Conservation (phyloP, 2,797 vertebrate genomes). For the Catostomus latipinnis region DNA sequence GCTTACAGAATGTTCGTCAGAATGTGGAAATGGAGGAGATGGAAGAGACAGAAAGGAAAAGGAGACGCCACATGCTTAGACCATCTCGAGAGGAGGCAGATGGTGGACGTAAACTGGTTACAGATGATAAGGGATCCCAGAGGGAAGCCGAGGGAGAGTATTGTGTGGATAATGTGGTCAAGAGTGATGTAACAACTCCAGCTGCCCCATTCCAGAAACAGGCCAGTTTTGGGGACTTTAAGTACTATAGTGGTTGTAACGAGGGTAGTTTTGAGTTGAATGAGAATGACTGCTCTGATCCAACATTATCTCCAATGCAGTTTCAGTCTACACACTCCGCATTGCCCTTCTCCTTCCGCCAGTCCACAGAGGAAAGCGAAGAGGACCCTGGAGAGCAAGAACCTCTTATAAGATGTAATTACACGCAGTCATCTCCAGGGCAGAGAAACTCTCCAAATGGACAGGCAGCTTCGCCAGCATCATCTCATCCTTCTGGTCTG, state of each 20-base stretch:
- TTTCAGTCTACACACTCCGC: slow-evolving; percentile 49
- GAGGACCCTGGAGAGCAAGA: slow-evolving; percentile 78
- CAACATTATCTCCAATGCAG: slow-evolving; percentile 51
- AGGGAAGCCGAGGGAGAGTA: slow-evolving; percentile 46
- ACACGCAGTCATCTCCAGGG: slow-evolving; percentile 59
- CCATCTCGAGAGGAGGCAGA: slow-evolving; percentile 78
- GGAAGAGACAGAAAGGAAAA: slow-evolving; percentile 73
- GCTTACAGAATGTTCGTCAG: slow-evolving; percentile 37
- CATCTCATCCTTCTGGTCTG: slow-evolving; percentile 57
- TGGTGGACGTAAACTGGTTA: slow-evolving; percentile 26
- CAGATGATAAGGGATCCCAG: slow-evolving; percentile 22
- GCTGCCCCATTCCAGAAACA: slow-evolving; percentile 76
- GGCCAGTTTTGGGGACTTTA: slow-evolving; percentile 87
- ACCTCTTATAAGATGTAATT: slow-evolving; percentile 73
- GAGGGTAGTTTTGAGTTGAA: slow-evolving; percentile 77
- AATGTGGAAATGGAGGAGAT: slow-evolving; percentile 42
- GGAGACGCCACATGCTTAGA: slow-evolving; percentile 87
- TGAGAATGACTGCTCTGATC: slow-evolving; percentile 53
- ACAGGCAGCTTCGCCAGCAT: slow-evolving; percentile 56
- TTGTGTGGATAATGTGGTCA: slow-evolving; percentile 19
- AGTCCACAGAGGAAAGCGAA: slow-evolving; percentile 78
- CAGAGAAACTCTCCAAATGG: slow-evolving; percentile 55
- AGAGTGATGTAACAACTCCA: slow-evolving; percentile 43
- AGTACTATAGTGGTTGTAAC: slow-evolving; percentile 80
- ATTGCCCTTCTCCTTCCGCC: slow-evolving; percentile 61